These are phyloP conservation scores for Dromiciops gliroides DNA, from an alignment of 2,113 vertebrate genomes.

Conservation along the genomic window DNA sequence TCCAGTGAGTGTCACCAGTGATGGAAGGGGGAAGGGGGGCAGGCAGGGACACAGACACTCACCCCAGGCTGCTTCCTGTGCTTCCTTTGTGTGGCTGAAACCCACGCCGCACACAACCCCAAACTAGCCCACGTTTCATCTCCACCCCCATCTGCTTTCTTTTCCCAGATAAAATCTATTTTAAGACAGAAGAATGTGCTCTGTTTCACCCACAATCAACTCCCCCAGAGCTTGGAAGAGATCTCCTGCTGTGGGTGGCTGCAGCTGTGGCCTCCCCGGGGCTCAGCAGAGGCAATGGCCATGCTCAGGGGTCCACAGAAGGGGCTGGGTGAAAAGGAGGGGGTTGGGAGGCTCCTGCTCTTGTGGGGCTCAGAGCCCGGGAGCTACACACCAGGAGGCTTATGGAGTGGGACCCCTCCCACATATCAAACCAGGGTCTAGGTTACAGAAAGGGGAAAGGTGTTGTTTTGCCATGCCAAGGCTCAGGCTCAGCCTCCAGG, in stretches of 20 bases:
- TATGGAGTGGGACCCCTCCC: background rate
- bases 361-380: background rate
- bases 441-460: background rate
- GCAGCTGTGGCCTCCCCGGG: conserved; percentile 45
- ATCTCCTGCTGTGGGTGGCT: conserved; percentile 60
- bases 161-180: conserved; percentile 74
- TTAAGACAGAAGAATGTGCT: conserved; percentile 33
- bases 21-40: accelerated
- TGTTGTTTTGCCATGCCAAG: accelerated
- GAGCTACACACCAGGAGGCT: background rate
- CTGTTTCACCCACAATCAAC: background rate
- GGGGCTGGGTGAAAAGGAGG: too few species aligned
- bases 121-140: background rate
- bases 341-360: background rate
- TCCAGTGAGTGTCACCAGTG: background rate
- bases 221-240: background rate
- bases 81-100: background rate
- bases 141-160: conserved; percentile 66
- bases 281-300: accelerated
- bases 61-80: background rate
- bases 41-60: background rate
- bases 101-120: background rate
- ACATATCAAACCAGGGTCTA: accelerated
- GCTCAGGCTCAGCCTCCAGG: accelerated
- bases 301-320: background rate